Evolutionary conservation across 2,113 vertebrate species (phyloP).

Genomic region (Danionella cerebrum): DNA sequence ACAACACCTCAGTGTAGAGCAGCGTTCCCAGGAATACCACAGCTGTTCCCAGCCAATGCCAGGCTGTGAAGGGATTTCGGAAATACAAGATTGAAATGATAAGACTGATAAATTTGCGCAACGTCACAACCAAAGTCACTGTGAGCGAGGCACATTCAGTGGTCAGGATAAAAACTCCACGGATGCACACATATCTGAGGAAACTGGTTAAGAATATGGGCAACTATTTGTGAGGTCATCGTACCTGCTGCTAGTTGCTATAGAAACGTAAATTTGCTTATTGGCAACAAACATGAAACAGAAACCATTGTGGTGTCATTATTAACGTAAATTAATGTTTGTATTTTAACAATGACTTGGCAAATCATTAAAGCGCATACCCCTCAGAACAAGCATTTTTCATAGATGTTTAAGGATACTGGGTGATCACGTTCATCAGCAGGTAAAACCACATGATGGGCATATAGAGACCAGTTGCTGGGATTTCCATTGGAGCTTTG

Average conservation of each 20-base stretch:
- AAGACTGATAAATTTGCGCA: slow-evolving; percentile 95
- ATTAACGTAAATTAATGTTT: too few relatives aligned
- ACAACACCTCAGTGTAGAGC: slow-evolving; percentile 88
- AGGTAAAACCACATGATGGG: slow-evolving; percentile 95
- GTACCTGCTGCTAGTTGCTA: too few relatives aligned
- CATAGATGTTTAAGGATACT: slow-evolving; percentile 81
- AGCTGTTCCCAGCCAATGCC: slow-evolving; percentile 89
- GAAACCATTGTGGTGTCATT: too few relatives aligned
- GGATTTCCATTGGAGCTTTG: slow-evolving; percentile 73
- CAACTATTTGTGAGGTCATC: background rate
- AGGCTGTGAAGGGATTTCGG: slow-evolving; percentile 84
- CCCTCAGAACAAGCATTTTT: too few relatives aligned
- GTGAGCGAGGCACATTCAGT: slow-evolving; percentile 93
- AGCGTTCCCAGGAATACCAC: slow-evolving; percentile 87
- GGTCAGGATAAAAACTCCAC: slow-evolving; percentile 89
- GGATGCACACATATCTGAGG: slow-evolving; percentile 88
- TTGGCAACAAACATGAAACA: too few relatives aligned
- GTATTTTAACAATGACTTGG: too few relatives aligned
- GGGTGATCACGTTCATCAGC: slow-evolving; percentile 86
- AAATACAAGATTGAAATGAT: slow-evolving; percentile 96
- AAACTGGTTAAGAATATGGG: slow-evolving; percentile 36
- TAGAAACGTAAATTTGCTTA: too few relatives aligned
- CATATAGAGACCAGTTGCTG: slow-evolving; percentile 62
- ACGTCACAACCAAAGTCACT: slow-evolving; percentile 88
- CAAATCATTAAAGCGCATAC: too few relatives aligned